Percentiles rank a stretch among this genome's conserved stretches.
Evolutionary conservation across 2,797 vertebrate species (phyloP).

Genomic region (Rhynchotus rufescens): DNA sequence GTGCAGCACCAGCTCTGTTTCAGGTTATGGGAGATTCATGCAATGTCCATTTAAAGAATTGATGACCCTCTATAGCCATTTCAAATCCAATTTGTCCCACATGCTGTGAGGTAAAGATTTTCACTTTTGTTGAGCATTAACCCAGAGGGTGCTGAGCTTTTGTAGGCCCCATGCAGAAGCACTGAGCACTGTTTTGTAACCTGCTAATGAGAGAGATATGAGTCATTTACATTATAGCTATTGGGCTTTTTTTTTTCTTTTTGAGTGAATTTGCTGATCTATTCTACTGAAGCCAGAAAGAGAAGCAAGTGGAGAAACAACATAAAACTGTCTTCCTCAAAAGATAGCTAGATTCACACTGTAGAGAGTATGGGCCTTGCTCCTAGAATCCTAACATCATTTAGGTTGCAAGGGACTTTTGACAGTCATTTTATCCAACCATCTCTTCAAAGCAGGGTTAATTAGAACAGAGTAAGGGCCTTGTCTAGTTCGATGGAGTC

Average conservation of each 20-base stretch:
- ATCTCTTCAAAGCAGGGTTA: neutral
- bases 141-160: neutral
- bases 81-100: conserved; percentile 58
- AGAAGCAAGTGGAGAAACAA: neutral
- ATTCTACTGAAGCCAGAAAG: neutral
- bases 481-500: neutral
- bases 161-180: neutral
- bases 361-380: neutral
- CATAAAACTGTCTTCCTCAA: neutral
- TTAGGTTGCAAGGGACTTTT: neutral
- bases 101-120: conserved; percentile 57
- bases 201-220: neutral
- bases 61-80: conserved; percentile 4
- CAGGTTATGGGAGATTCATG: conserved; percentile 12
- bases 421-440: neutral
- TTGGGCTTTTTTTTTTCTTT: neutral
- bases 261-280: neutral
- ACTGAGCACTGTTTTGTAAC: neutral
- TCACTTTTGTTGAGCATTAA: conserved; percentile 33
- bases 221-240: neutral
- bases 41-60: conserved; percentile 59
- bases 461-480: neutral
- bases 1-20: neutral
- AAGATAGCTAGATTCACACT: neutral
- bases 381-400: neutral